Base-by-base conservation (phyloP, 2,888 invertebrate species). In the Ectobius pallidus region DNA sequence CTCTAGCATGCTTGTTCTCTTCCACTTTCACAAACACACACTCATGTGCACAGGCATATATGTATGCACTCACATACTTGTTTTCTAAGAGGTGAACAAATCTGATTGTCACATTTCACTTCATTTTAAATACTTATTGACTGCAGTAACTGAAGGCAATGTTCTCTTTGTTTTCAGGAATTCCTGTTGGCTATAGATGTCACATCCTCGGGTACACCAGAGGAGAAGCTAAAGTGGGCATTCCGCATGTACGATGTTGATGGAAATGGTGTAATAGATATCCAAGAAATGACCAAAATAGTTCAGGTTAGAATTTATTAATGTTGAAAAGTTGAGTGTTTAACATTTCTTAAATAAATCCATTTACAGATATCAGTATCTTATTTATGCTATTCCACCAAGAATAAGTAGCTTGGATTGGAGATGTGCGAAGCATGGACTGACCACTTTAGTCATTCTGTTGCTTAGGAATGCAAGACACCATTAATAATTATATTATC, bases 231-330 rank as follows among this genome's bases (percentile, higher is more conserved):
- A 77, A 97, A 97, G 86, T 97, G 98, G 97, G 98, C 98, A 76
- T 98, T 98, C 89, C 92, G 97, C 83, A 97, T 97, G 96, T 97
- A 98, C 85, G 97, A 98, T 84, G 97, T 98, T 58, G 97, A 98
- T 84, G 96, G 97, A 65, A 98, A 98, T 82, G 98, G 97, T 75
- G 95, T 96, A 80, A 98, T 98, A 84, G 97, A 98, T 84, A 95
- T 97, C 80, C 95, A 96, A 83, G 98, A 98, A 89, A 98, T 98
- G 98, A 96, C 96, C 77, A 97, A 98, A 89, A 98, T 98, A 82
- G 97, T 98, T 77, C 97, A 97, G 94, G 97, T 97, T 84, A 83
- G 85, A 78, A 27, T 32, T 67, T 69, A 30, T 11, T n/a, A n/a
- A n/a, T n/a, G n/a, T n/a, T n/a, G 39, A 39, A 39, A 39, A 39